These are phyloP conservation scores for Nemotelus nigrinus DNA, from an alignment of 2,888 invertebrate species.

Conservation along the genomic window DNA sequence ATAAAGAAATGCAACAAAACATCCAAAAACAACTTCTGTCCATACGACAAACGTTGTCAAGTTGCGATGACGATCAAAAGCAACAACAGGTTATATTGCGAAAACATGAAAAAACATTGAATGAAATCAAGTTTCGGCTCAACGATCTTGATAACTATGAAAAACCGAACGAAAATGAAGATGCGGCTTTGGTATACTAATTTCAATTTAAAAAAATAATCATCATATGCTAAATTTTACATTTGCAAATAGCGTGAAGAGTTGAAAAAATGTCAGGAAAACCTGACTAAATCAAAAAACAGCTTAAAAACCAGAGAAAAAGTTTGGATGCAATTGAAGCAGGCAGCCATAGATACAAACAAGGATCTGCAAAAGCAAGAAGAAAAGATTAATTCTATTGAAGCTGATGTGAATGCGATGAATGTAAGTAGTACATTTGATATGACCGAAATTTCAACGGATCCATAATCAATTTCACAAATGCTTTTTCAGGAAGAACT, in stretches of 20 bases:
- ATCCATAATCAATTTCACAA: conserved; percentile 52
- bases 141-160: conserved; percentile 59
- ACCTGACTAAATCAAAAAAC: conserved; percentile 43
- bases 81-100: conserved; percentile 48
- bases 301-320: conserved; percentile 59
- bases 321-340: conserved; percentile 61
- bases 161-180: conserved; percentile 59
- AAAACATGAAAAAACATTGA: conserved; percentile 52
- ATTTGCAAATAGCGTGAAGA: conserved; percentile 60
- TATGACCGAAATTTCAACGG: conserved; percentile 51
- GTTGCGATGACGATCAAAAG: conserved; percentile 52
- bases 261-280: conserved; percentile 61
- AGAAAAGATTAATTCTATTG: conserved; percentile 56
- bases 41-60: conserved; percentile 52
- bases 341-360: conserved; percentile 60
- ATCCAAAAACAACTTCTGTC: conserved; percentile 50
- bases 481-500: conserved; percentile 32
- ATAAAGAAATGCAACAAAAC: conserved; percentile 43
- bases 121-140: conserved; percentile 54
- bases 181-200: conserved; percentile 57
- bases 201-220: background rate
- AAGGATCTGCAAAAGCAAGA: conserved; percentile 64
- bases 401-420: conserved; percentile 58
- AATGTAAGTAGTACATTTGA: conserved; percentile 58
- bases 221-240: conserved; percentile 29